Conservation (phyloP, 2,888 invertebrate species). For the Desoria tigrina region DNA sequence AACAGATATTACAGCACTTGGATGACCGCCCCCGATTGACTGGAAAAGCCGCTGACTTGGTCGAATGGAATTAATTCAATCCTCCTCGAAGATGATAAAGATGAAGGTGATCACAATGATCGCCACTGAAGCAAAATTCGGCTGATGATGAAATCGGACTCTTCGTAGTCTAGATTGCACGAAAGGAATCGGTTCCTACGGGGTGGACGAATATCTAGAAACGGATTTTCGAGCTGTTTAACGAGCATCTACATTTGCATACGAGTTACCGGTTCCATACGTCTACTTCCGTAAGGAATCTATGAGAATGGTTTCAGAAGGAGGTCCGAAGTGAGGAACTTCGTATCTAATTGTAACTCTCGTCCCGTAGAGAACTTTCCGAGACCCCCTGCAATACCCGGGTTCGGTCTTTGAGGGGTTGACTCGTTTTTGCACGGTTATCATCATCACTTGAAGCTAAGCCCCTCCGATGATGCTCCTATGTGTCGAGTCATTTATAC, state of each 20-base stretch:
- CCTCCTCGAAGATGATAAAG: constrained; percentile 21
- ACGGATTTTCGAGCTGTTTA: too few species aligned
- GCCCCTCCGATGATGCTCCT: too few species aligned
- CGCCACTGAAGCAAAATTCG: constrained; percentile 18
- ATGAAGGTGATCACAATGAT: constrained; percentile 17
- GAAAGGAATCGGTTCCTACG: not conserved
- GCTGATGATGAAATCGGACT: constrained; percentile 15
- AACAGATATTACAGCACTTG: constrained; percentile 43
- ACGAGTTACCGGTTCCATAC: too few species aligned
- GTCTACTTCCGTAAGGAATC: too few species aligned
- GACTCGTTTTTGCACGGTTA: not conserved
- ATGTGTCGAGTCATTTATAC: too few species aligned
- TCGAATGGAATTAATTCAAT: constrained; percentile 13
- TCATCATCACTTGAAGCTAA: not conserved
- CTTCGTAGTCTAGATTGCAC: not conserved
- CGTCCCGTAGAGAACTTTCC: too few species aligned
- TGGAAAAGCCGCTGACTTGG: constrained; percentile 3
- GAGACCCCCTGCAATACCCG: not conserved
- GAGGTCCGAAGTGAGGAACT: too few species aligned
- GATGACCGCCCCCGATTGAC: constrained; percentile 41
- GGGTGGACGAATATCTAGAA: too few species aligned
- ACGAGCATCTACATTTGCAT: too few species aligned
- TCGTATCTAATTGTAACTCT: too few species aligned
- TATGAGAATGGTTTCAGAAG: too few species aligned
- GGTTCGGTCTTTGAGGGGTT: not conserved